Evolutionary conservation across 35 echinoderm and acorn worm species (phyloP).

Genomic region (Eucidaris tribuloides): DNA sequence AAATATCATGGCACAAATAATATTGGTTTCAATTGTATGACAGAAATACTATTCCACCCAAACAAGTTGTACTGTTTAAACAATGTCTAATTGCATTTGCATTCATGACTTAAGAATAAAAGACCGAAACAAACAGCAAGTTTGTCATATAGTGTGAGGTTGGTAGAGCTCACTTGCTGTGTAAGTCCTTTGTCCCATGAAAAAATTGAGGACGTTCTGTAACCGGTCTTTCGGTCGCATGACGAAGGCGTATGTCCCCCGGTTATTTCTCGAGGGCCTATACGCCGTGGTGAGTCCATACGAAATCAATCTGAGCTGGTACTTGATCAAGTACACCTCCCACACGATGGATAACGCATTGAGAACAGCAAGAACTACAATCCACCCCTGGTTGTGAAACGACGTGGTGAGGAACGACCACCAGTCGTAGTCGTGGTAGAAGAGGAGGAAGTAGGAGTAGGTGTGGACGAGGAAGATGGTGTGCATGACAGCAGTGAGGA

Average conservation of each 20-base stretch:
- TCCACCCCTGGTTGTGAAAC: conserved; percentile 53
- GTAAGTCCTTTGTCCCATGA: conserved; percentile 67
- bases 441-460: conserved; percentile 20
- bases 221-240: no score
- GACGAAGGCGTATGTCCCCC: no score
- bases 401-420: conserved; percentile 2
- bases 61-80: no score
- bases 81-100: no score
- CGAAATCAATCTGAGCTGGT: conserved; percentile 60
- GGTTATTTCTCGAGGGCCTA: not conserved
- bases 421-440: conserved; percentile 32
- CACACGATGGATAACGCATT: conserved; percentile 80
- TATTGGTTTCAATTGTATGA: no score
- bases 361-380: conserved; percentile 35
- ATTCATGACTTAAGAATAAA: no score
- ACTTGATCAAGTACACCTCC: conserved; percentile 40
- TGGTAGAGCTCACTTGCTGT: conserved; percentile 39
- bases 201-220: conserved; percentile 72
- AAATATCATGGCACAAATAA: no score
- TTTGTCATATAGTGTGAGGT: no score
- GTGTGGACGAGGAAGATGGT: conserved; percentile 46
- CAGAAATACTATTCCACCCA: no score
- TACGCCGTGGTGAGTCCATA: conserved; percentile 61
- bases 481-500: conserved; percentile 24
- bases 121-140: no score